These are phyloP conservation scores for Ceratotherium simum DNA, from an alignment of 2,113 vertebrate genomes.

Conservation along the genomic window DNA sequence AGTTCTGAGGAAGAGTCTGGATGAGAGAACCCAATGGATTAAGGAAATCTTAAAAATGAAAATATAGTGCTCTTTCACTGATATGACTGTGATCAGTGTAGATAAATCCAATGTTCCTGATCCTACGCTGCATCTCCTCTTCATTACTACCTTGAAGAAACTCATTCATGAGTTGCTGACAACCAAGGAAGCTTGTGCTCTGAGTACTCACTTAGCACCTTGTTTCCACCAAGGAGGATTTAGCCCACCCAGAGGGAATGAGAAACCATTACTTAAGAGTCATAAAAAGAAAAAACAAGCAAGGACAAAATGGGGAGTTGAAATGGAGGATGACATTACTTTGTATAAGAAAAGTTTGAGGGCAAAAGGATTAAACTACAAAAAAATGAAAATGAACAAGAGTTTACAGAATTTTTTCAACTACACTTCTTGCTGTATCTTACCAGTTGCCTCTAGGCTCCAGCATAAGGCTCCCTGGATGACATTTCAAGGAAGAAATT, in stretches of 20 bases:
- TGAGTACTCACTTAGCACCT: neutral
- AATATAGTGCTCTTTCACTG: neutral
- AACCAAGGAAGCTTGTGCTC: neutral
- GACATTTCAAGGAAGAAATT: neutral
- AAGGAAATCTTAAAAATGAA: neutral
- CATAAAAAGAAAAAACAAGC: neutral
- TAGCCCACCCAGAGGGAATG: neutral
- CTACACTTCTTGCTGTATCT: neutral
- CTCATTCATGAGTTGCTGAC: neutral
- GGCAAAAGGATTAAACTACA: neutral
- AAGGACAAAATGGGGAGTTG: neutral
- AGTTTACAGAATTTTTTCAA: neutral
- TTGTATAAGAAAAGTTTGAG: neutral
- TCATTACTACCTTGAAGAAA: neutral
- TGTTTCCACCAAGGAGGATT: neutral
- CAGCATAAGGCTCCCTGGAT: neutral
- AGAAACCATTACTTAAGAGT: neutral
- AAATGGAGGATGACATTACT: neutral
- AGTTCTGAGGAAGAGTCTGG: neutral
- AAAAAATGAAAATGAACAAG: neutral
- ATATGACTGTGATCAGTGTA: neutral
- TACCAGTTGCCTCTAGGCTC: neutral
- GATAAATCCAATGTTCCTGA: neutral
- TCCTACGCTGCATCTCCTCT: neutral
- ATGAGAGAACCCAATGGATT: neutral